Percentiles rank a stretch among this genome's conserved stretches.
Conservation (phyloP, 2,797 vertebrate species). For the Limnodromus scolopaceus region DNA sequence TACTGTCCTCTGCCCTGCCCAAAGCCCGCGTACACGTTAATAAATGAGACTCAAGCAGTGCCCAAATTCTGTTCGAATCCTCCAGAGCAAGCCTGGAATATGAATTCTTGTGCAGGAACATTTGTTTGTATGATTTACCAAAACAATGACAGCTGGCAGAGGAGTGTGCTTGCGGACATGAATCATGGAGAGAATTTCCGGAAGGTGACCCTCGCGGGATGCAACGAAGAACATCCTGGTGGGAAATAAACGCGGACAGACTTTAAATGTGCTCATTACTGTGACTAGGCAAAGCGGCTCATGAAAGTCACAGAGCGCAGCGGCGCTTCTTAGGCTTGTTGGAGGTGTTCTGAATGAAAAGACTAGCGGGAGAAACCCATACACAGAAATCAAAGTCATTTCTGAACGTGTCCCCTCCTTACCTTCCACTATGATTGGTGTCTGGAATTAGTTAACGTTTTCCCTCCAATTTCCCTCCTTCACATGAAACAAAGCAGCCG, state of each 20-base stretch:
- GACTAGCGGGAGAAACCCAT: neutral
- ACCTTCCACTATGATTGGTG: neutral
- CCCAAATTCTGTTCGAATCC: conserved; percentile 18
- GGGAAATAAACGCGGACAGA: conserved; percentile 75
- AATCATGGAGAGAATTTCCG: conserved; percentile 96
- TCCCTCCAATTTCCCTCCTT: neutral
- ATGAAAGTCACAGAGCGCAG: conserved; percentile 53
- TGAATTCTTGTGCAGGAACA: conserved; percentile 28
- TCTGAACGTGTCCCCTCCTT: neutral
- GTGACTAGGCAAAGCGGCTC: conserved; percentile 19
- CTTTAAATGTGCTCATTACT: conserved; percentile 72
- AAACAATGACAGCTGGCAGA: conserved; percentile 90
- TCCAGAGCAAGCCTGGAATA: conserved; percentile 20
- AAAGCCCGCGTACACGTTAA: neutral
- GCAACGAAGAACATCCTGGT: conserved; percentile 94
- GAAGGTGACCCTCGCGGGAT: conserved; percentile 96
- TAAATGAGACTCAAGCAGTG: conserved; percentile 41
- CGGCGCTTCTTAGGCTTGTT: neutral
- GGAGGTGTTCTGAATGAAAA: conserved; percentile 5
- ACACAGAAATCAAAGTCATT: neutral
- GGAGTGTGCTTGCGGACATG: conserved; percentile 94
- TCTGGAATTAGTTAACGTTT: neutral
- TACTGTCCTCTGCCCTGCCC: neutral
- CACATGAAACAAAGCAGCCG: neutral
- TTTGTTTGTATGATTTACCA: conserved; percentile 87